Evolutionary conservation across 35 echinoderm and acorn worm species (phyloP).

Genomic region (Amphiura filiformis): DNA sequence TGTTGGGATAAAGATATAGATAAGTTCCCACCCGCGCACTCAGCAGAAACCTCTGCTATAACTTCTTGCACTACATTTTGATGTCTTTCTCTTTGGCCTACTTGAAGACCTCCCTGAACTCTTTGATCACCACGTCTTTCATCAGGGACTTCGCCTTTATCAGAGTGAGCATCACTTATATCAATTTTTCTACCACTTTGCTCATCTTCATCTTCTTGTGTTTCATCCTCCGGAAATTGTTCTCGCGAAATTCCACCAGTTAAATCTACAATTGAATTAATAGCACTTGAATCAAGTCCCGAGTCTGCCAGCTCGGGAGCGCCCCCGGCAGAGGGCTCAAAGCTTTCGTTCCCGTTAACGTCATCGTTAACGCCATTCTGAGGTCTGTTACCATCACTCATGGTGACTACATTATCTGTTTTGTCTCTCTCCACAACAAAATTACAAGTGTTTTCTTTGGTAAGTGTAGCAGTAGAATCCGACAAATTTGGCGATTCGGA

Average conservation of each 20-base stretch:
- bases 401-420: neutral
- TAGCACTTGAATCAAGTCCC: neutral
- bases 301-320: neutral
- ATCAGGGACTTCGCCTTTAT: no score
- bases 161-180: neutral
- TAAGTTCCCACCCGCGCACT: slow-evolving; percentile 46
- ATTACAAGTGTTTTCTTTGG: no score
- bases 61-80: slow-evolving; percentile 46
- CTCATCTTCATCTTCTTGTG: neutral
- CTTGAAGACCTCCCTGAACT: neutral
- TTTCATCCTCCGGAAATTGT: neutral
- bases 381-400: neutral
- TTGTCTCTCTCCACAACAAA: no score
- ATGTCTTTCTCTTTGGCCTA: neutral
- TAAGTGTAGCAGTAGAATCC: neutral
- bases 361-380: neutral
- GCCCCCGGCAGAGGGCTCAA: neutral
- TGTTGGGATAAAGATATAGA: slow-evolving; percentile 64
- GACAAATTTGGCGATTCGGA: neutral
- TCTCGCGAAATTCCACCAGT: neutral
- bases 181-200: neutral
- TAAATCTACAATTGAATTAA: neutral
- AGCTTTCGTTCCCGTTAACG: neutral
- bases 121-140: neutral
- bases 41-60: slow-evolving; percentile 63